Evolutionary conservation across 2,113 vertebrate genomes (phyloP).

Genomic region (Petaurus breviceps): DNA sequence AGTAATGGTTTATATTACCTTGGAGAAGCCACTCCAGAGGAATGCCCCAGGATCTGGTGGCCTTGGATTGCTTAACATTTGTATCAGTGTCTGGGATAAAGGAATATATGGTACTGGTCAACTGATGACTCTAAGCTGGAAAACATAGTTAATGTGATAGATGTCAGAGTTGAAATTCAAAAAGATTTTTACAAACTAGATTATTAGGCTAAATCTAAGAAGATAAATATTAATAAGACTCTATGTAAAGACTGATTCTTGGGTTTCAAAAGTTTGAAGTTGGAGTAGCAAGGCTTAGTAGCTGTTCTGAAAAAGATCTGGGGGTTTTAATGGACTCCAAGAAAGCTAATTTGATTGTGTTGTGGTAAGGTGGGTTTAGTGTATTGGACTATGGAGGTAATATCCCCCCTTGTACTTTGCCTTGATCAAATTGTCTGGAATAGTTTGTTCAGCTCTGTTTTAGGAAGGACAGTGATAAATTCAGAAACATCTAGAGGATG

Average conservation of each 20-base stretch:
- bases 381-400: background rate
- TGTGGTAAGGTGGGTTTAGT: background rate
- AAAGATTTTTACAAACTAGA: background rate
- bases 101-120: background rate
- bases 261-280: background rate
- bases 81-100: background rate
- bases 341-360: background rate
- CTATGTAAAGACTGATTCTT: background rate
- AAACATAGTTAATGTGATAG: background rate
- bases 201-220: background rate
- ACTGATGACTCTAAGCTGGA: background rate
- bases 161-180: background rate
- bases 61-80: background rate
- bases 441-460: background rate
- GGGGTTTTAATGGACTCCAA: background rate
- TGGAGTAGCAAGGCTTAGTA: background rate
- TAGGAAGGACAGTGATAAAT: background rate
- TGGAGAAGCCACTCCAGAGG: background rate
- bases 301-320: background rate
- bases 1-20: background rate
- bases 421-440: background rate
- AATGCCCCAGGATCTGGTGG: background rate
- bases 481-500: background rate
- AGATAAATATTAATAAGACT: background rate
- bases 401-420: background rate